phyloP scores from a whole-genome alignment of 2,888 invertebrate species.

The Erebia palarica region DNA sequence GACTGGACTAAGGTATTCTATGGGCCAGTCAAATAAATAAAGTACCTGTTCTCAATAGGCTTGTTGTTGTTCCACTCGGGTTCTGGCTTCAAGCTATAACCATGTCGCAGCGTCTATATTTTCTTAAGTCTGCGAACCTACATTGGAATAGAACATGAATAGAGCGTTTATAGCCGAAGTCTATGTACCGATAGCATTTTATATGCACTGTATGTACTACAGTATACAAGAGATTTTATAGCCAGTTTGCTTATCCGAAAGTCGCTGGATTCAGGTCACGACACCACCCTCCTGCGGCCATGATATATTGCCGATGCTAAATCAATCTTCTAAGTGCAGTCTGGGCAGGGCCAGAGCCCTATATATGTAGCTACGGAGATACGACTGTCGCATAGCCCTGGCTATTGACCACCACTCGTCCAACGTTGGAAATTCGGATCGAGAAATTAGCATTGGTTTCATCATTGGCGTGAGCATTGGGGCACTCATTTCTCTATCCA shows the following conservation, averaged over 20 bases:
- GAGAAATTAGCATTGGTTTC: too few species aligned
- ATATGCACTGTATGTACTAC: conserved; percentile 39
- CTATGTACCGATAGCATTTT: conserved; percentile 43
- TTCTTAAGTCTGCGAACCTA: neutral
- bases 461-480: too few species aligned
- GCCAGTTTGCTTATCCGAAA: conserved; percentile 39
- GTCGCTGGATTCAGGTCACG: conserved; percentile 15
- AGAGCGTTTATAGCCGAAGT: conserved; percentile 67
- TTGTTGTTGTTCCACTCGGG: too few species aligned
- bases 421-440: too few species aligned
- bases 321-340: neutral
- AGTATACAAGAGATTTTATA: conserved; percentile 47
- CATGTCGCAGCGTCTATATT: neutral
- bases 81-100: neutral
- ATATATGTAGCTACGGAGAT: neutral
- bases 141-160: conserved; percentile 61
- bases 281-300: conserved; percentile 5
- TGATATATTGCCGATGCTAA: neutral
- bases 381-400: too few species aligned
- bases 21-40: too few species aligned
- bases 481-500: too few species aligned
- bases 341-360: neutral
- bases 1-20: too few species aligned
- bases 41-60: too few species aligned
- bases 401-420: too few species aligned